Conservation (phyloP, 2,888 invertebrate genomes). For the Leptura quadrifasciata region DNA sequence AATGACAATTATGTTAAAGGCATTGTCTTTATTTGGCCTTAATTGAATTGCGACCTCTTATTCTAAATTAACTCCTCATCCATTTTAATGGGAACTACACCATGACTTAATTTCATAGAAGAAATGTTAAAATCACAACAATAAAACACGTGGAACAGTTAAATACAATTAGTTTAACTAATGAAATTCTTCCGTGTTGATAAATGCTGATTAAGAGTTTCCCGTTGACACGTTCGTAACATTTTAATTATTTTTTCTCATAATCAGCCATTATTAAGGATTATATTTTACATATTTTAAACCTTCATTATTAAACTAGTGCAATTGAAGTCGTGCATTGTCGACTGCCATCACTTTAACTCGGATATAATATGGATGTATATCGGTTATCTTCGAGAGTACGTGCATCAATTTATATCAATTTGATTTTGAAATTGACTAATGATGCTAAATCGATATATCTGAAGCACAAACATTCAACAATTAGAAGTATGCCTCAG, state of each 20-base stretch:
- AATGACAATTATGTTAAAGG: neutral
- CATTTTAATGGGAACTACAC: slow-evolving; percentile 5
- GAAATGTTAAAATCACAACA: neutral
- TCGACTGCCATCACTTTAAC: too few relatives aligned
- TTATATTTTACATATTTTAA: too few relatives aligned
- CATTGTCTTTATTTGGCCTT: slow-evolving; percentile 5
- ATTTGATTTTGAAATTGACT: too few relatives aligned
- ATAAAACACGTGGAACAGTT: neutral
- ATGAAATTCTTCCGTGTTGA: neutral
- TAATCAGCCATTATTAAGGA: too few relatives aligned
- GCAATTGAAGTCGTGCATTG: too few relatives aligned
- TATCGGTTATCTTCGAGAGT: too few relatives aligned
- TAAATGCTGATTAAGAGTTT: neutral
- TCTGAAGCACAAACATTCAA: too few relatives aligned
- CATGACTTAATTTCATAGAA: neutral
- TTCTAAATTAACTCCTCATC: slow-evolving; percentile 1
- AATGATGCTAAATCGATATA: too few relatives aligned
- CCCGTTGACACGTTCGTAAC: neutral
- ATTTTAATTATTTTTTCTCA: neutral
- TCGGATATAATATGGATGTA: too few relatives aligned
- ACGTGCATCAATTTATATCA: too few relatives aligned
- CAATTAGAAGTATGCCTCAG: too few relatives aligned
- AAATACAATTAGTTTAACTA: neutral
- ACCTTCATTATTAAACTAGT: too few relatives aligned
- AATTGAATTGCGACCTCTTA: neutral